Percentiles rank a stretch among this genome's conserved stretches.
These are phyloP conservation scores for Hippocampus kuda DNA, from an alignment of 2,797 vertebrate genomes.

Conservation along the genomic window DNA sequence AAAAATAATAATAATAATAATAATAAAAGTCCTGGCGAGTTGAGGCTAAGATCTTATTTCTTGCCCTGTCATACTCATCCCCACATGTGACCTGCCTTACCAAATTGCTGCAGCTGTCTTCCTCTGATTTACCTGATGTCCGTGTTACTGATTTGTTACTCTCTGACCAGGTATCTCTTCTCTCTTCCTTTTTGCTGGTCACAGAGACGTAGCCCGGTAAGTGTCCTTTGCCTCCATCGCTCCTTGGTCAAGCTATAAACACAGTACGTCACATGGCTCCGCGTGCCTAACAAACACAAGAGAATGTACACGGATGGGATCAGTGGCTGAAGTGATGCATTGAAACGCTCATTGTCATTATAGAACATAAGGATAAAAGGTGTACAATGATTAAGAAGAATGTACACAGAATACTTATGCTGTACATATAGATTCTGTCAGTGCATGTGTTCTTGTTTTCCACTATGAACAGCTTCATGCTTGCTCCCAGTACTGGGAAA, in stretches of 20 bases:
- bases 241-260: background rate
- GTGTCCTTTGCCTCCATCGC: conserved; percentile 45
- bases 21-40: background rate
- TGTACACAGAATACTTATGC: background rate
- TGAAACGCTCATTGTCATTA: conserved; percentile 1
- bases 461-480: conserved; percentile 15
- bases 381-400: too few species aligned
- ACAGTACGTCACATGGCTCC: background rate
- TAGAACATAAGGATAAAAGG: background rate
- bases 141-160: conserved; percentile 83
- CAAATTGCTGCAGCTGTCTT: conserved; percentile 10
- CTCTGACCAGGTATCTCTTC: conserved; percentile 98
- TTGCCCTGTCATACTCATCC: background rate
- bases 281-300: conserved; percentile 13
- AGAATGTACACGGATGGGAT: background rate
- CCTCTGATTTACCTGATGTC: conserved; percentile 39
- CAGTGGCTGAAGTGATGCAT: conserved; percentile 13
- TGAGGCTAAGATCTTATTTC: background rate
- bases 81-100: background rate
- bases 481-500: conserved; percentile 19
- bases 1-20: too few species aligned
- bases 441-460: conserved; percentile 15
- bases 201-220: conserved; percentile 99
- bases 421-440: conserved; percentile 9
- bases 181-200: conserved; percentile 98